Conservation (phyloP, 2,888 invertebrate species). For the Epirrhoe alternata region DNA sequence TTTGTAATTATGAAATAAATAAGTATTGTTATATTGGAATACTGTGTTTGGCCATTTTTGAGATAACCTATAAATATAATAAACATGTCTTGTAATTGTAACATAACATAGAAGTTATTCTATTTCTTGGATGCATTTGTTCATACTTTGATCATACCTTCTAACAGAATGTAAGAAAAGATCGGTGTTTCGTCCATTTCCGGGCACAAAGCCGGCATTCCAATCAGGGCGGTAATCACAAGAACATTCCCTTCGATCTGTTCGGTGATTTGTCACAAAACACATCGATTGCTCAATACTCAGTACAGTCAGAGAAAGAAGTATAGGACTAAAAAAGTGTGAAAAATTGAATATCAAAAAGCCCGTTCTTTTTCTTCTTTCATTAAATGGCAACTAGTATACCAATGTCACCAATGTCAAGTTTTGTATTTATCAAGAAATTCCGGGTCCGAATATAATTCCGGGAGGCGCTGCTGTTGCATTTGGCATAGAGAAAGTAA, state of each 20-base stretch:
- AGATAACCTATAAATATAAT: no score
- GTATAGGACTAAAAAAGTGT: no score
- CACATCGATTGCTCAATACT: slow-evolving; percentile 39
- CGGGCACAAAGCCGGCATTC: slow-evolving; percentile 29
- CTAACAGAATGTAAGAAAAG: not conserved
- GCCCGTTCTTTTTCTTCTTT: no score
- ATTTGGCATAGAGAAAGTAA: no score
- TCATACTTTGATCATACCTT: slow-evolving; percentile 6
- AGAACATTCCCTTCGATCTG: slow-evolving; percentile 43
- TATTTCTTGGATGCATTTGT: not conserved
- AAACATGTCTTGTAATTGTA: not conserved
- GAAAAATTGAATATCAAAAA: not conserved
- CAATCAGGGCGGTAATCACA: slow-evolving; percentile 37
- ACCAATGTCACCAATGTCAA: no score
- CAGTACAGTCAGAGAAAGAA: slow-evolving; percentile 19
- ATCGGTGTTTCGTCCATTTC: not conserved
- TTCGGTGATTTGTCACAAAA: slow-evolving; percentile 44
- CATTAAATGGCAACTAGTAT: no score
- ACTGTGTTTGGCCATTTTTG: no score
- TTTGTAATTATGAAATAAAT: no score
- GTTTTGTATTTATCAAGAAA: no score
- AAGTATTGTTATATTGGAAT: no score
- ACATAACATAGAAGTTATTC: not conserved
- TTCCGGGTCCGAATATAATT: no score
- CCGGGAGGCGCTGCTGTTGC: no score